phyloP scores from a whole-genome alignment of 1,140 invertebrate genomes.

The Lepidurus arcticus region DNA sequence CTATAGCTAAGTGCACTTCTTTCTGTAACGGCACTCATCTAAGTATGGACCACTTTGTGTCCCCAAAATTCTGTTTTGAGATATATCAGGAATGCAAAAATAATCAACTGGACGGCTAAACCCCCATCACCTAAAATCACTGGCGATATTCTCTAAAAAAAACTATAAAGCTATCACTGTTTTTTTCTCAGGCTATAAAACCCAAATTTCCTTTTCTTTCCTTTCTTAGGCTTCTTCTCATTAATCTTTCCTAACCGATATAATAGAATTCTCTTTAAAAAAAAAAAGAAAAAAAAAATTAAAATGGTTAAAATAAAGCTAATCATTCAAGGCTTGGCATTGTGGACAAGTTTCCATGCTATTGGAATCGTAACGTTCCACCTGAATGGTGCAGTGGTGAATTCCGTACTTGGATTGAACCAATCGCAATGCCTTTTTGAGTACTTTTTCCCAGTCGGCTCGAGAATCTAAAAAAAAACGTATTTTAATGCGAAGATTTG shows the following conservation, averaged over 20 bases:
- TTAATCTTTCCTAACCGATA: not conserved
- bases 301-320: slow-evolving; percentile 6
- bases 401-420: slow-evolving; percentile 52
- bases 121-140: not conserved
- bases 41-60: not conserved
- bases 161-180: not conserved
- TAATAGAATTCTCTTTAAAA: not conserved
- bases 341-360: slow-evolving; percentile 46
- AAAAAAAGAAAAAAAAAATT: not conserved
- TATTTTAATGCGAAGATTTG: not conserved
- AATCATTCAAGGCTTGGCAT: slow-evolving; percentile 40
- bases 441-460: slow-evolving; percentile 48
- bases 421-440: slow-evolving; percentile 51
- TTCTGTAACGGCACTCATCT: not conserved
- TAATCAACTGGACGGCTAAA: slow-evolving; percentile 7
- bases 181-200: not conserved
- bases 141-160: not conserved
- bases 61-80: not conserved
- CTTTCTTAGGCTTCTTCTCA: too few species aligned
- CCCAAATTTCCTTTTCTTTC: not conserved
- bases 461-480: slow-evolving; percentile 44
- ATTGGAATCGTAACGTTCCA: slow-evolving; percentile 49
- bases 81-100: not conserved
- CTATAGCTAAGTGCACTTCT: not conserved
- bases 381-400: slow-evolving; percentile 57